A percentile compares a stretch with the other conserved stretches of the same genome.
Conservation (phyloP, 1,140 invertebrate genomes). For the Zaprionus africanus region DNA sequence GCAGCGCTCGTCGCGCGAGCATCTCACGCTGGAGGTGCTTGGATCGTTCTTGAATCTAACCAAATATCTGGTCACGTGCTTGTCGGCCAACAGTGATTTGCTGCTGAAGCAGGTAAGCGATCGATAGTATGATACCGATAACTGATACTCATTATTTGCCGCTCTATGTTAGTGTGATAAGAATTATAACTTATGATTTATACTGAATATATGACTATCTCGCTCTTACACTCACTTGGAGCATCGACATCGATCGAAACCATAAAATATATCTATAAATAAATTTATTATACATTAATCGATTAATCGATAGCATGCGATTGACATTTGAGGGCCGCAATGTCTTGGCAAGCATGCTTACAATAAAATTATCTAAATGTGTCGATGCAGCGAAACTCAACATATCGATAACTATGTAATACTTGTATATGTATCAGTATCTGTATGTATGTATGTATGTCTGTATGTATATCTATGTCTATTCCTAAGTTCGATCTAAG, state of each 20-base stretch:
- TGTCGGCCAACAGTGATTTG: constrained; percentile 96
- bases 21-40: constrained; percentile 96
- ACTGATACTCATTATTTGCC: constrained; percentile 8
- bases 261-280: constrained; percentile 3
- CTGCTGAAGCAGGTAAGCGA: constrained; percentile 95
- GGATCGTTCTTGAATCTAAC: constrained; percentile 97
- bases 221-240: constrained; percentile 37
- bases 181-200: constrained; percentile 2
- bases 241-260: constrained; percentile 23
- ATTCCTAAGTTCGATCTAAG: constrained; percentile 56
- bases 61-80: constrained; percentile 97
- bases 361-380: neutral
- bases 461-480: constrained; percentile 17
- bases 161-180: constrained; percentile 39
- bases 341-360: constrained; percentile 49
- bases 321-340: constrained; percentile 36
- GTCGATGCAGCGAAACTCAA: neutral
- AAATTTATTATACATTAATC: constrained; percentile 10
- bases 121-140: constrained; percentile 16
- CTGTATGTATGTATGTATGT: constrained; percentile 11
- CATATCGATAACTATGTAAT: constrained; percentile 12
- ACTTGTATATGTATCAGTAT: constrained; percentile 12
- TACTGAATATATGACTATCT: constrained; percentile 7
- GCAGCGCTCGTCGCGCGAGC: constrained; percentile 96
- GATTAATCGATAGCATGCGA: constrained; percentile 52